Conservation (phyloP, 2,113 vertebrate genomes). For the Xiphophorus maculatus region DNA sequence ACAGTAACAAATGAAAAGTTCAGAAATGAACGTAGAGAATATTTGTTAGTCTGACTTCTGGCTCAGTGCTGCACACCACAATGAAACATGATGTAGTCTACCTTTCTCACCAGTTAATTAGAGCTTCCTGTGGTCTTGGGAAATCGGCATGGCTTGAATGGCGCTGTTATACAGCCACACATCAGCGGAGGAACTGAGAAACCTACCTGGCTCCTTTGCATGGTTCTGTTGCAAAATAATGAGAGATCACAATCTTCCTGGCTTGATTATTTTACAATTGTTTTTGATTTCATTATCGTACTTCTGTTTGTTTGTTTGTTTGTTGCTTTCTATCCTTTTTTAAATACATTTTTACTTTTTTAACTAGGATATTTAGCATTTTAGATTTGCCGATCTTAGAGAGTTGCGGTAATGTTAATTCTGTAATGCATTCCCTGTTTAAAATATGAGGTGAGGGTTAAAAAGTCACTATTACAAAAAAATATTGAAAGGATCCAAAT, state of each 20-base stretch:
- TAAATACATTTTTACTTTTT: constrained; percentile 33
- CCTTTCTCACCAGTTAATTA: constrained; percentile 60
- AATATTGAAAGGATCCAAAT: constrained; percentile 53
- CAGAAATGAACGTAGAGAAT: constrained; percentile 31
- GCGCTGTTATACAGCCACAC: constrained; percentile 50
- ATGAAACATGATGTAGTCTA: constrained; percentile 55
- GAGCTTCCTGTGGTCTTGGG: constrained; percentile 76
- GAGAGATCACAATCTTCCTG: constrained; percentile 52
- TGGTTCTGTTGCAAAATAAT: constrained; percentile 70
- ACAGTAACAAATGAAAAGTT: constrained; percentile 39
- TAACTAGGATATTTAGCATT: constrained; percentile 55
- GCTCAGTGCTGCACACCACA: constrained; percentile 56
- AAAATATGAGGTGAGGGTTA: constrained; percentile 43
- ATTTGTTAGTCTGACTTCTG: constrained; percentile 54
- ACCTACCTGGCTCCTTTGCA: constrained; percentile 63
- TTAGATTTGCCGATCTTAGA: constrained; percentile 65
- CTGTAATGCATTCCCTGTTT: constrained; percentile 75
- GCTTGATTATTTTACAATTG: constrained; percentile 52
- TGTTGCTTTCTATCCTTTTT: constrained; percentile 28
- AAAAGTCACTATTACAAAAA: constrained; percentile 26
- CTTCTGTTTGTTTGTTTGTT: constrained; percentile 67
- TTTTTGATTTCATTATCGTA: constrained; percentile 50
- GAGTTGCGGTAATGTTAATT: constrained; percentile 73
- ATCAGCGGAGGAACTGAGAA: constrained; percentile 54
- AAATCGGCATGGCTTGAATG: constrained; percentile 62